phyloP scores from a whole-genome alignment of 2,797 vertebrate genomes.

The Bovichtus diacanthus region DNA sequence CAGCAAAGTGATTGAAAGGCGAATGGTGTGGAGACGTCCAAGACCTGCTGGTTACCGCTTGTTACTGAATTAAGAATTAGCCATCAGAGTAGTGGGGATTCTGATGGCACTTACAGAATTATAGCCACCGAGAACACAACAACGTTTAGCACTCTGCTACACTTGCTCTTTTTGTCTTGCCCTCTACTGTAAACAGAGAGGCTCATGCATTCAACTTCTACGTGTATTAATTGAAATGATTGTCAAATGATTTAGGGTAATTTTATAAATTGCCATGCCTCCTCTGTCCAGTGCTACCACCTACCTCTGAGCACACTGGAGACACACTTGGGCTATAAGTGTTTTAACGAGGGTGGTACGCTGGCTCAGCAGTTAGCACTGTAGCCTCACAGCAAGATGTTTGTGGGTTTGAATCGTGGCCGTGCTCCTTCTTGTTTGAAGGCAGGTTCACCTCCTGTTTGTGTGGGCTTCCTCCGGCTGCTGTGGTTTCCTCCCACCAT shows the following conservation, averaged over 20 bases:
- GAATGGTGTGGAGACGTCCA: background rate
- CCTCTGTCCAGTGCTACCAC: background rate
- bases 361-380: constrained; percentile 35
- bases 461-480: constrained; percentile 32
- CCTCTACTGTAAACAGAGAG: background rate
- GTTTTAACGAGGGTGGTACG: constrained; percentile 21
- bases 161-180: background rate
- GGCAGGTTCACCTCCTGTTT: constrained; percentile 38
- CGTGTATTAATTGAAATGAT: constrained; percentile 19
- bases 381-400: constrained; percentile 33
- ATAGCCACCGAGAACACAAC: constrained; percentile 9
- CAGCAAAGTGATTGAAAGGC: background rate
- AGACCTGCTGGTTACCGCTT: constrained; percentile 30
- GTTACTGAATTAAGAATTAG: constrained; percentile 16
- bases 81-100: background rate
- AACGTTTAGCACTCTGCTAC: constrained; percentile 7
- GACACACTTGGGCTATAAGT: constrained; percentile 34
- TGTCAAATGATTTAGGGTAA: background rate
- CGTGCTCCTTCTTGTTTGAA: constrained; percentile 24
- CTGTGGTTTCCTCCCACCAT: constrained; percentile 33
- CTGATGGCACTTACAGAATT: constrained; percentile 14
- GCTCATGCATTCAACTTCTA: background rate
- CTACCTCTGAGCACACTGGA: constrained; percentile 8
- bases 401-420: constrained; percentile 44
- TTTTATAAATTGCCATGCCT: constrained; percentile 9